Conservation (phyloP, 2,797 vertebrate species). For the Tangara arthus region DNA sequence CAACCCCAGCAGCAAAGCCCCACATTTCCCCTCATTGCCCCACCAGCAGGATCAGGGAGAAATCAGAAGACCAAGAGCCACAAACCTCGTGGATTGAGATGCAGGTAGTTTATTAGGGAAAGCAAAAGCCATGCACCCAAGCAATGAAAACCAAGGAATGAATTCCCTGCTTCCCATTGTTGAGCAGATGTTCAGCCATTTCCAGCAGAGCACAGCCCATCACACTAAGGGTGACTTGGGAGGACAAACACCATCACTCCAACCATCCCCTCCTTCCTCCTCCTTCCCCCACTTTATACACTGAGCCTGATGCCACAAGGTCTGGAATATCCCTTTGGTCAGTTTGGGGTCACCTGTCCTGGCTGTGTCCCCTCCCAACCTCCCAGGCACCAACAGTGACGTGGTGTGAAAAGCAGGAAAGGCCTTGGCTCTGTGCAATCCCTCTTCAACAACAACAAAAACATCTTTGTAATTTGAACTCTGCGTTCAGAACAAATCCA, state of each 20-base stretch:
- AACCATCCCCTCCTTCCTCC: background rate
- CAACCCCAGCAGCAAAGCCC: background rate
- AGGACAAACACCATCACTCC: background rate
- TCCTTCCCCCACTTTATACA: background rate
- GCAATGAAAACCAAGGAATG: background rate
- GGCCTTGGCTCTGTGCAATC: background rate
- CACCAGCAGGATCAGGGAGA: background rate
- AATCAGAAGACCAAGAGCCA: background rate
- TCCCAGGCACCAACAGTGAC: rapidly evolving
- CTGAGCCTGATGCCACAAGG: rapidly evolving
- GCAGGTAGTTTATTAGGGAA: background rate
- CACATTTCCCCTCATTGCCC: rapidly evolving
- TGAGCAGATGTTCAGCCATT: background rate
- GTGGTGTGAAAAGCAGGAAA: background rate
- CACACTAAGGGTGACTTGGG: background rate
- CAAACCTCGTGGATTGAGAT: rapidly evolving
- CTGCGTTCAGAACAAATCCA: background rate
- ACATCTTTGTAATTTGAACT: background rate
- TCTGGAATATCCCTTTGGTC: background rate
- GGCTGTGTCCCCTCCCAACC: no score
- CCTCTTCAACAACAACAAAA: background rate
- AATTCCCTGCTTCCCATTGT: rapidly evolving
- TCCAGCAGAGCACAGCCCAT: background rate
- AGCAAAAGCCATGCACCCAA: rapidly evolving
- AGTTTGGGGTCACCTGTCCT: background rate